Evolutionary conservation across 1,140 invertebrate genomes (phyloP), one percentile per base, ranked within the genome.

Genomic region (Paraescarpia echinospica): DNA sequence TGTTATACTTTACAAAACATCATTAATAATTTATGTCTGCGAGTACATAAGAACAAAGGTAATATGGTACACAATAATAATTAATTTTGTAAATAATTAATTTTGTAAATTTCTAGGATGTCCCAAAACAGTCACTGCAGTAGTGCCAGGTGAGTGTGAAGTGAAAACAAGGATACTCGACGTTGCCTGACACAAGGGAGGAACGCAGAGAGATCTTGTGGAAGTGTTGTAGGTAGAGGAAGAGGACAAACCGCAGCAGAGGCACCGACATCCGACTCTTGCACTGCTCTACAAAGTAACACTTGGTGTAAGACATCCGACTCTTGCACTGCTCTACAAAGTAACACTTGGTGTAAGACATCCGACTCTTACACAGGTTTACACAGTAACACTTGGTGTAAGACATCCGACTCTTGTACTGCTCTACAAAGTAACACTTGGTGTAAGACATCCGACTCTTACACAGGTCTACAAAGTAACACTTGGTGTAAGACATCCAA

Each of bases 161-260:
- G n/a, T 5, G n/a, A 90, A 90, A 5, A 31, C 92, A 95, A 95
- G 95, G 95, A 95, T 95, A 96, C 94, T 96, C 96, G 94, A 96
- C 96, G 31, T 91, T 93, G 34, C 95, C 95, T 89, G 95, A 95
- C 27, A 96, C 94, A 1, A 96, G 93, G 33, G 96, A 96, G 14
- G 96, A 94, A 91, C 95, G 94, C 8, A 96, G 94, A 12, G 95
- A 96, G 33, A 96, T 95, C 94, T 95, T 95, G 92, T 96, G 94
- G 22, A 96, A 89, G 92, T 95, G 95, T 92, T 96, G 96, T 31
- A 96, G 95, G 93, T 95, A 96, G 9, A 96, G 94, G 93, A 95
- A 95, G 8, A 96, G 92, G 0, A 96, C 95, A 95, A 96, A 96
- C 92, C 95, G 95, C 41, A 95, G 93, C 14, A 95, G 94, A 41